A percentile compares a stretch with the other conserved stretches of the same genome.
These are phyloP conservation scores for Cinclus cinclus DNA, from an alignment of 2,113 vertebrate genomes.

Conservation along the genomic window DNA sequence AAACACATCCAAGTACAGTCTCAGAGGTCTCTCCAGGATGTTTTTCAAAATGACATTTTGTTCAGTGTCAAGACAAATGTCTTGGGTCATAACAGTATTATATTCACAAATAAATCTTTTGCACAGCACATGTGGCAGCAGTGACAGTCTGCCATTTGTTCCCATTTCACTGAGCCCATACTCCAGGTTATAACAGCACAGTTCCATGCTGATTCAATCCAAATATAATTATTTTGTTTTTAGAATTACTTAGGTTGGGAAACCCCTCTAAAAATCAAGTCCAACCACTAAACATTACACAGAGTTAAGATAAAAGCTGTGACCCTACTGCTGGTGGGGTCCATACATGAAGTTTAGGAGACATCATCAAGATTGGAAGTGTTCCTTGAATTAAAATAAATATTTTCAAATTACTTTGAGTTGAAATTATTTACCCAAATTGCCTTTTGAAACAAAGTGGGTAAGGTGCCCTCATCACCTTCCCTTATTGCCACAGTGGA, in stretches of 20 bases:
- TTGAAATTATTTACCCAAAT: neutral
- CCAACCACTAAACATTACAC: neutral
- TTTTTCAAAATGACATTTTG: neutral
- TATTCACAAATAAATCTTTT: neutral
- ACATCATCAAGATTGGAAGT: neutral
- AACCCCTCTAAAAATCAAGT: neutral
- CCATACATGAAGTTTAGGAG: neutral
- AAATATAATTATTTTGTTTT: neutral
- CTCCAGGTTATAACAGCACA: neutral
- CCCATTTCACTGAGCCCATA: neutral
- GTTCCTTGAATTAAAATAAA: neutral
- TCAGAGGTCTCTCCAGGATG: neutral
- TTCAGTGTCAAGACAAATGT: neutral
- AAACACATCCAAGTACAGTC: neutral
- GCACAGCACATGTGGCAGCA: neutral
- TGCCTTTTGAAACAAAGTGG: neutral
- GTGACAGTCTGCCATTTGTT: neutral
- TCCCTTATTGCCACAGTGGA: neutral
- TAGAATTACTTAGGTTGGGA: neutral
- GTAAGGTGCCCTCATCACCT: neutral
- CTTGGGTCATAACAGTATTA: neutral
- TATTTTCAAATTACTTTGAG: rapidly evolving
- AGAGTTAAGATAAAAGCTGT: neutral
- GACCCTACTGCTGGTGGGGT: neutral
- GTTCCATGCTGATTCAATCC: neutral